Percentiles rank a stretch among this genome's conserved stretches.
Evolutionary conservation across 2,797 vertebrate genomes (phyloP).

Genomic region (Sebastes vulpes): DNA sequence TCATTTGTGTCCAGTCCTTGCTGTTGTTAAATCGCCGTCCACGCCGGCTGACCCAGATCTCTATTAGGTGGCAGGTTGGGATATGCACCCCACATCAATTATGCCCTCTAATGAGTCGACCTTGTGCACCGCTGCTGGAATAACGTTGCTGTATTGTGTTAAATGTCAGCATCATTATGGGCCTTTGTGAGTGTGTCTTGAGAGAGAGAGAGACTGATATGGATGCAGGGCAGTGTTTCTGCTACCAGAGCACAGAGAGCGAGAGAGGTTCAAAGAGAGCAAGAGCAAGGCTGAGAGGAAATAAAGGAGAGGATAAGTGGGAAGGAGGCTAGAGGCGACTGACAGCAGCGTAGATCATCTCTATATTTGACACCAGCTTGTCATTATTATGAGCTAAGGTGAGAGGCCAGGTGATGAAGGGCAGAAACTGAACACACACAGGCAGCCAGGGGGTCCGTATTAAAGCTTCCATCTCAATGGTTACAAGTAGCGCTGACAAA

Average conservation of each 20-base stretch:
- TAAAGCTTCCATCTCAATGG: background rate
- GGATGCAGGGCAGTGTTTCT: background rate
- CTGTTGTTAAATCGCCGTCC: slow-evolving; percentile 42
- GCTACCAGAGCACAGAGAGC: background rate
- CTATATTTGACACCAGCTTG: slow-evolving; percentile 9
- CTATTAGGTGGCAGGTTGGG: slow-evolving; percentile 44
- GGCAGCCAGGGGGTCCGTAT: background rate
- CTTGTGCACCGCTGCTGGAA: slow-evolving; percentile 62
- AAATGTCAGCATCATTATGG: slow-evolving; percentile 75
- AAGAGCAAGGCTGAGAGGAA: background rate
- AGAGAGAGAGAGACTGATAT: background rate
- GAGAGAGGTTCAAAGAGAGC: background rate
- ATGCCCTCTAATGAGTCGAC: slow-evolving; percentile 76
- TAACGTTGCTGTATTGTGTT: slow-evolving; percentile 53
- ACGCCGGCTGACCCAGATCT: slow-evolving; percentile 37
- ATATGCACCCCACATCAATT: slow-evolving; percentile 62
- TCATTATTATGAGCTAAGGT: slow-evolving; percentile 26
- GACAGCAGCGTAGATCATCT: slow-evolving; percentile 19
- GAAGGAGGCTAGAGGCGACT: background rate
- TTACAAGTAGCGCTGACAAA: background rate
- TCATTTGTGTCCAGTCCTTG: slow-evolving; percentile 33
- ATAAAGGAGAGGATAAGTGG: slow-evolving; percentile 7
- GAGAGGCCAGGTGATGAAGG: slow-evolving; percentile 15
- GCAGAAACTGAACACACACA: background rate
- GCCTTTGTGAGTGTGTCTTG: slow-evolving; percentile 18